Evolutionary conservation across 2,888 invertebrate species (phyloP), one percentile per base, ranked within the genome.

Genomic region (Euclidia mi): DNA sequence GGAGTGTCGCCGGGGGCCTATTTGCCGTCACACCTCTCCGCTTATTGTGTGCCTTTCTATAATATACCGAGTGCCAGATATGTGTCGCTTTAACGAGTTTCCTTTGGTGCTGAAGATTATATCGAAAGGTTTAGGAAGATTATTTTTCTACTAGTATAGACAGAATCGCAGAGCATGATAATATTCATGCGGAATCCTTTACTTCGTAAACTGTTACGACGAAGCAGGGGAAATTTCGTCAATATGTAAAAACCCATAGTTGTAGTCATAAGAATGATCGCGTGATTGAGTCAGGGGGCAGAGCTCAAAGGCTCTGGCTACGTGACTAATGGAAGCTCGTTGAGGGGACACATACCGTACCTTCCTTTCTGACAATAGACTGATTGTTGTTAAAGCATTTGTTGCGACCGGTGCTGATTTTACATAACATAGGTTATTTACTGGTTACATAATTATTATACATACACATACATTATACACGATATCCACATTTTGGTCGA

Each of bases 341-440:
- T 79, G 78, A 76, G 70, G 84, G 78, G 83, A 78, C 84, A 71
- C 82, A 77, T 79, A 68, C 61, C 81, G 82, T 88, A 91, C 92
- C 91, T 92, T 93, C 93, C 91, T 92, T 92, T 92, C 87, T 90
- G 89, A 93, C 94, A 94, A 94, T 94, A 94, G 94, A 94, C 94
- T 94, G 94, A 94, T 92, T 78, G 92, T 93, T 93, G 91, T 93
- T 94, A 80, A 87, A 90, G 92, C 93, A 90, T 93, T 91, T 88
- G 92, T 93, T 93, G 92, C 93, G 80, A 93, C 91, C 92, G 94
- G 94, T 94, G 94, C 94, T 94, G 89, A 88, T 93, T 94, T 92
- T 91, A 91, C 83, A 88, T 79, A 83, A 85, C 84, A 92, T 94
- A 94, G 92, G 88, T 92, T 94, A 94, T 94, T 93, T 94, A 94